Conservation (phyloP, 2,113 vertebrate species). For the Vidua macroura region DNA sequence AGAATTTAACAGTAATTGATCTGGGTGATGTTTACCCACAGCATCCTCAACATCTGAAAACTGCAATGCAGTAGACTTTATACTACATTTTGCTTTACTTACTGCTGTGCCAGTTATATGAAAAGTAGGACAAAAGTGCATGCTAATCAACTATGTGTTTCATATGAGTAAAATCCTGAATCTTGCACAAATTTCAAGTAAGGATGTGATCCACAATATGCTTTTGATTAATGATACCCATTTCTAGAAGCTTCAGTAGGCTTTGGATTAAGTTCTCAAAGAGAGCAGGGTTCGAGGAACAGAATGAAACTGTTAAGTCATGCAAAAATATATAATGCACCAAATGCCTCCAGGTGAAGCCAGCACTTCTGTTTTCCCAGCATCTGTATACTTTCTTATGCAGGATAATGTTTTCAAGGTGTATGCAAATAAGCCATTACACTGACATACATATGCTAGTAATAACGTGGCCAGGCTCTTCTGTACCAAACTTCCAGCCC, state of each 20-base stretch:
- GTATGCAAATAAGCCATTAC: neutral
- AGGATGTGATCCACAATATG: neutral
- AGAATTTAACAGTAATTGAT: slow-evolving; percentile 10
- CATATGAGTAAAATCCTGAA: neutral
- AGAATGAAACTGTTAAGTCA: neutral
- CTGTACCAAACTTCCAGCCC: neutral
- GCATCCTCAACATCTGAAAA: neutral
- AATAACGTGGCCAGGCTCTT: neutral
- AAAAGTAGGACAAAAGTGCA: neutral
- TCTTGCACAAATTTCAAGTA: neutral
- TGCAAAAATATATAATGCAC: neutral
- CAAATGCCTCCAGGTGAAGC: neutral
- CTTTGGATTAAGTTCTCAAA: neutral
- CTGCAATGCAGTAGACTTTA: neutral
- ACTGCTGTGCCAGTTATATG: neutral
- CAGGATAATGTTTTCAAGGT: slow-evolving; percentile 15
- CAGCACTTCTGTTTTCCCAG: neutral
- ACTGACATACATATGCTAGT: neutral
- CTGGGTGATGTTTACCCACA: neutral
- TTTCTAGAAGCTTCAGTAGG: neutral
- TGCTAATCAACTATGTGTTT: neutral
- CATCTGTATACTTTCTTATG: neutral
- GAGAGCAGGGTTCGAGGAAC: neutral
- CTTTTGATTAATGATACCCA: neutral
- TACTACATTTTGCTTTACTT: neutral